Percentiles rank a stretch among this genome's conserved stretches.
Conservation (phyloP, 2,888 invertebrate species). For the Mimas tiliae region DNA sequence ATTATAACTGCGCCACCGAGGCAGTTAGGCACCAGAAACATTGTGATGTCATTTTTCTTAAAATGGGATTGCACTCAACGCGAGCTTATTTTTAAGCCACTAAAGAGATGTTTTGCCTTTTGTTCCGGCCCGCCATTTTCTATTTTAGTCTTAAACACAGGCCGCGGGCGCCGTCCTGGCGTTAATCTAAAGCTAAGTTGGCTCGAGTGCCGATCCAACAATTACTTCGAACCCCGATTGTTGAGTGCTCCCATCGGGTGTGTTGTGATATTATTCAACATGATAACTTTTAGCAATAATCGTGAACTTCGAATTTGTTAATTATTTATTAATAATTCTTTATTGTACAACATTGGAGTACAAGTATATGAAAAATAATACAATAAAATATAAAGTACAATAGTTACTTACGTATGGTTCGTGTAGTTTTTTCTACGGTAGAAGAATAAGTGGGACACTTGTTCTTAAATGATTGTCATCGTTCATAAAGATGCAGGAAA, state of each 20-base stretch:
- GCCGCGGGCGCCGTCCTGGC: slow-evolving; percentile 35
- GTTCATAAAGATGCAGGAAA: too few species aligned
- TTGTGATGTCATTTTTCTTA: neutral
- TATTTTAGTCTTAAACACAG: slow-evolving; percentile 13
- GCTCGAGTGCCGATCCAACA: slow-evolving; percentile 16
- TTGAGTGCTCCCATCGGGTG: neutral
- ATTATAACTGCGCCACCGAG: too few species aligned
- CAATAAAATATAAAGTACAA: too few species aligned
- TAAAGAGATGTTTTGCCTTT: slow-evolving; percentile 16
- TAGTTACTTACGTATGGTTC: too few species aligned
- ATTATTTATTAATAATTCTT: too few species aligned
- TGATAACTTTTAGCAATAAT: too few species aligned
- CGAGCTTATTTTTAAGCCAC: slow-evolving; percentile 5
- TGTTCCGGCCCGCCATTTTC: slow-evolving; percentile 7
- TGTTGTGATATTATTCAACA: neutral
- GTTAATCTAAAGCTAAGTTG: slow-evolving; percentile 33
- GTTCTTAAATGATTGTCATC: too few species aligned
- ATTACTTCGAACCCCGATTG: neutral
- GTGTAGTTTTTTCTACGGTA: too few species aligned
- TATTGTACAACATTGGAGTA: too few species aligned
- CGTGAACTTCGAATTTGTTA: too few species aligned
- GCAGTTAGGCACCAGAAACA: neutral
- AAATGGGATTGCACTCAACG: neutral
- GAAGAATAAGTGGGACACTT: too few species aligned
- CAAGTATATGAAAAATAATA: too few species aligned